Evolutionary conservation across 2,888 invertebrate species (phyloP), one percentile per base, ranked within the genome.

Genomic region (Erynnis tages): DNA sequence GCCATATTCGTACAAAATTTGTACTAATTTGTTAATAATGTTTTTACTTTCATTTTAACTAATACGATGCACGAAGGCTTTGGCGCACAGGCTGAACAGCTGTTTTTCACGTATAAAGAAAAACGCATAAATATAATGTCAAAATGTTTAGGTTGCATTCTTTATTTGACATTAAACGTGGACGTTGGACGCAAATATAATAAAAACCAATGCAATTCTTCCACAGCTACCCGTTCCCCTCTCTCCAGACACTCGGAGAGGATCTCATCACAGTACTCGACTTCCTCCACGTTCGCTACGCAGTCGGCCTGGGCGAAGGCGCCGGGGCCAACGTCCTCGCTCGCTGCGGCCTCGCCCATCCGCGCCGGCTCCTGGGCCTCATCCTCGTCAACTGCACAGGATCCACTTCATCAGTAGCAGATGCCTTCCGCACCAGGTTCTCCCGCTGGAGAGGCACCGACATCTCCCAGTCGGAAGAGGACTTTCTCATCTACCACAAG

Each of bases 271-370:
- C 94, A 29, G 94, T 96, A 6, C 80, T 96, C 69, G 96, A 96
- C 75, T 94, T 95, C 71, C 91, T 96, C 25, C 95, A 95, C 76
- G 93, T 97, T 17, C 94, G 94, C 65, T 94, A 96, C 73, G 95
- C 95, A 7, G 94, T 97, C 45, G 95, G 96, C 0, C 83, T 97
- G 41, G 97, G 96, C 1, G 97, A 96, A 73, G 97, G 97, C 1
- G 96, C 96, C 1, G 96, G 96, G 0, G 96, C 96, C 55, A 96
- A 97, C 81, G 93, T 96, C 43, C 85, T 96, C 48, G 95, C 96
- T 2, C 91, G 97, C 57, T 96, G 96, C 73, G 96, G 96, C 56
- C 91, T 96, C 70, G 94, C 94, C 11, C 94, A 96, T 79, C 94
- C 96, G 0, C 91, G 94, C 13, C 90, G 96, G 34, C 92, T 93